These are phyloP conservation scores for Drosophila multiciliata DNA, from an alignment of 2,888 invertebrate genomes.

Conservation along the genomic window DNA sequence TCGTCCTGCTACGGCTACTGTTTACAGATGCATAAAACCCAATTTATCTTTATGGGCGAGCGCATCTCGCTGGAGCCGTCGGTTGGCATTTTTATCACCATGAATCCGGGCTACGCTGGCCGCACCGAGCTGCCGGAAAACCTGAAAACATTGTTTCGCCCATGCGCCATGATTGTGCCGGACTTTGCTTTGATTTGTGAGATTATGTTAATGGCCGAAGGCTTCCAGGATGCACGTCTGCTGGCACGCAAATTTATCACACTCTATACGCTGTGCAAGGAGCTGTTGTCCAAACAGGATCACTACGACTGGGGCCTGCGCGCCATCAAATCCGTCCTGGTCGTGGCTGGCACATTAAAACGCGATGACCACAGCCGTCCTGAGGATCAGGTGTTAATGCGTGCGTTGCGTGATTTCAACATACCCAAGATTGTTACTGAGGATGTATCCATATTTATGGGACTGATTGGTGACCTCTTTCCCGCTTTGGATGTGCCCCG, in stretches of 20 bases:
- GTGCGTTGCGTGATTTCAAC: slow-evolving; percentile 97
- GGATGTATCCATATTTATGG: slow-evolving; percentile 97
- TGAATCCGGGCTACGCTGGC: slow-evolving; percentile 99
- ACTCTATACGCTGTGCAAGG: slow-evolving; percentile 95
- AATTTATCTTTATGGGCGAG: slow-evolving; percentile 95
- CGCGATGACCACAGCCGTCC: slow-evolving; percentile 91
- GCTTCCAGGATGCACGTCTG: slow-evolving; percentile 96
- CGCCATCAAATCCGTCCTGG: slow-evolving; percentile 97
- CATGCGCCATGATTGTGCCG: slow-evolving; percentile 99
- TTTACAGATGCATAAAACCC: slow-evolving; percentile 88
- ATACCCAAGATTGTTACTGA: slow-evolving; percentile 97
- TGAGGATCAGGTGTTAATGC: slow-evolving; percentile 97
- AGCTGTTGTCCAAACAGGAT: slow-evolving; percentile 96
- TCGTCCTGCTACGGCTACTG: slow-evolving; percentile 24
- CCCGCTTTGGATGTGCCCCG: slow-evolving; percentile 96
- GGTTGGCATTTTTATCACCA: slow-evolving; percentile 97
- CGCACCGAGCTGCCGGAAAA: slow-evolving; percentile 95
- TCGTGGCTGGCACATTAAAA: slow-evolving; percentile 97
- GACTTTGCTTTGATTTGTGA: slow-evolving; percentile 98
- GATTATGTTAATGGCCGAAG: slow-evolving; percentile 99
- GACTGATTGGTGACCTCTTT: slow-evolving; percentile 96
- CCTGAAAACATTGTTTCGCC: slow-evolving; percentile 87
- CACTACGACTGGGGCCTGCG: slow-evolving; percentile 99
- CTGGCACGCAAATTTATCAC: slow-evolving; percentile 98
- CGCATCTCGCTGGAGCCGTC: slow-evolving; percentile 91